A percentile compares a stretch with the other conserved stretches of the same genome.
phyloP scores from a whole-genome alignment of 92 coral and sea anemone species.

The Pocillopora meandrina region DNA sequence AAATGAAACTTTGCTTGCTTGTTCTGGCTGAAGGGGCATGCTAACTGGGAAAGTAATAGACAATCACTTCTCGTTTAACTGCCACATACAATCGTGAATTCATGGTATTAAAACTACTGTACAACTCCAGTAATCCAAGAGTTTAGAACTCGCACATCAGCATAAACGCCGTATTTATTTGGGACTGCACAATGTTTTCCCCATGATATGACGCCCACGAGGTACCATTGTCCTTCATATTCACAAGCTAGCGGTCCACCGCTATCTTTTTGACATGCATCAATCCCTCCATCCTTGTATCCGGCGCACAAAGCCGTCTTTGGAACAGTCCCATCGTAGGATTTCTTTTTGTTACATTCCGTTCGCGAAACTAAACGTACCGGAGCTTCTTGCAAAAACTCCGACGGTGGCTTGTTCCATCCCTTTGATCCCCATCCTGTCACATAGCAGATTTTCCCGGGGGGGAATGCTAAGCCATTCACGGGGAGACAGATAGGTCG shows the following conservation, averaged over 20 bases:
- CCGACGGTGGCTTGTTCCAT: slow-evolving; percentile 56
- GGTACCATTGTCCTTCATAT: slow-evolving; percentile 63
- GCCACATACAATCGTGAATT: no score
- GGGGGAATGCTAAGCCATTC: background rate
- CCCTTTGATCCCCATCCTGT: slow-evolving; percentile 75
- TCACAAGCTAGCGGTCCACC: slow-evolving; percentile 75
- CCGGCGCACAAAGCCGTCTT: slow-evolving; percentile 64
- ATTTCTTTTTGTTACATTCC: slow-evolving; percentile 52
- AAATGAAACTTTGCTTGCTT: no score
- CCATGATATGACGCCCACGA: slow-evolving; percentile 70
- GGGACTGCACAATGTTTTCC: slow-evolving; percentile 62
- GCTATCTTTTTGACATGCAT: slow-evolving; percentile 72
- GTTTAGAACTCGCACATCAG: slow-evolving; percentile 45
- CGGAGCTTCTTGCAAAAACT: slow-evolving; percentile 41
- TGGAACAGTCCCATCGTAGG: slow-evolving; percentile 64
- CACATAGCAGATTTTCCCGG: slow-evolving; percentile 62
- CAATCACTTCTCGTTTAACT: no score
- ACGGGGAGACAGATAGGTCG: slow-evolving; percentile 65
- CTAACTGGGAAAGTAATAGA: no score
- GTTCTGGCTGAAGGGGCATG: no score
- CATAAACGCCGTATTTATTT: slow-evolving; percentile 66
- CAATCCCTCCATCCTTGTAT: slow-evolving; percentile 50
- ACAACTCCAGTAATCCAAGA: slow-evolving; percentile 50
- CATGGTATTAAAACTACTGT: background rate
- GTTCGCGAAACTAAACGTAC: slow-evolving; percentile 54